Base-by-base conservation (phyloP, 2,797 vertebrate species). In the Spinus pinus region DNA sequence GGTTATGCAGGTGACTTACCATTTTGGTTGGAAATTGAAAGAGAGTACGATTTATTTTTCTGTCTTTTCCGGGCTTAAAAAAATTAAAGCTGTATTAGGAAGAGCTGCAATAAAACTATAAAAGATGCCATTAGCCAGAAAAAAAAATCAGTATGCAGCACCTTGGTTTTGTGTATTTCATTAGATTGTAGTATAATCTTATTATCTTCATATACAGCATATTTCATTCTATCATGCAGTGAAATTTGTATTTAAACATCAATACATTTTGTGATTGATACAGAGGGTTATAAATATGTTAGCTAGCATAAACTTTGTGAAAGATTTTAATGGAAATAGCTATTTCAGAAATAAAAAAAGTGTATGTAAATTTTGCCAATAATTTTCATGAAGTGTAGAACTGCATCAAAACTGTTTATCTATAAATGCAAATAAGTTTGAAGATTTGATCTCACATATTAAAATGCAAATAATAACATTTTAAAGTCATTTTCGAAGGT, bases 41-140 rank as follows among this genome's bases (percentile, higher is more conserved):
- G 5, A 62, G 1, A 7, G 4, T 49, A 7, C 0, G 0, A 12
- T 60, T 77, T 37, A 10, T 49, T 79, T 72, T 77, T 61, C 17
- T 41, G 8, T 66, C 5, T 74, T 81, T 88, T 67, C 5, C 30
- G 57, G 12, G 5, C 10, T 64, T 54, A 60, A 58, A 41, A 41
- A 78, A 66, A 71, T 41, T 54, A 49, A 90, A 88, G 4, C 4
- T 39, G 5, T 23, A 20, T 5, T 60, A 67, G 8, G 8, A 92
- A 69, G 2, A 3, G 2, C 6, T 86, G 50, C 37, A 66, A 72
- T 20, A 84, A 64, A 56, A 56, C 28, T 56, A 21, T 23, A 41
- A 70, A 70, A 51, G 2, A 25, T 7, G 6, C 1, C 19, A 61
- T 25, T 70, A 70, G 2, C 15, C 42, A 37, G 31, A 62, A 44